These are phyloP conservation scores for Thalassophryne amazonica DNA, from an alignment of 2,797 vertebrate genomes.

Conservation along the genomic window DNA sequence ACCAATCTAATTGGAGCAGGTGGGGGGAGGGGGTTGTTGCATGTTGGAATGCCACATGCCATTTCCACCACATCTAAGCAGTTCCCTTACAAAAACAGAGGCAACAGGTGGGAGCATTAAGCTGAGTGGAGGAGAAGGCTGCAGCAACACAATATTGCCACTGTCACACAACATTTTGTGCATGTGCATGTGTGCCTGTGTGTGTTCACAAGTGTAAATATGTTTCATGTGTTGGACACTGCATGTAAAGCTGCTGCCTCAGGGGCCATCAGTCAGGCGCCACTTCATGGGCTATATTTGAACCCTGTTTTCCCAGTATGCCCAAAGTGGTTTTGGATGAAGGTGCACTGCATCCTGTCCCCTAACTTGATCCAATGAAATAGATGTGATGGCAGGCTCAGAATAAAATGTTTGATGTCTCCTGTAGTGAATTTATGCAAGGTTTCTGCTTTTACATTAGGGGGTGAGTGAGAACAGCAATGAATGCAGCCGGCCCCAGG, in stretches of 20 bases:
- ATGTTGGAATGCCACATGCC: conserved; percentile 37
- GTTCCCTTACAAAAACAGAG: conserved; percentile 56
- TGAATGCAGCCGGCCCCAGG: conserved; percentile 9
- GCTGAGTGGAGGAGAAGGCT: conserved; percentile 19
- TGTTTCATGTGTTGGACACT: conserved; percentile 50
- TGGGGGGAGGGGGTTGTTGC: conserved; percentile 11
- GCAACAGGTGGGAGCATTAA: conserved; percentile 63
- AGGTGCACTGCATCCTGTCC: conserved; percentile 67
- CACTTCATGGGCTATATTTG: conserved; percentile 61
- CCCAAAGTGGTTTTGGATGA: conserved; percentile 65
- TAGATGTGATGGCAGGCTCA: conserved; percentile 74
- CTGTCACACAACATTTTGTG: conserved; percentile 38
- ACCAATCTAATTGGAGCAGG: not conserved
- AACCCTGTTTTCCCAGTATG: conserved; percentile 19
- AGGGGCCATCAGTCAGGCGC: conserved; percentile 37
- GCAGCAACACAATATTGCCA: conserved; percentile 43
- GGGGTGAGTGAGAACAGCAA: conserved; percentile 30
- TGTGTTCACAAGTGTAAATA: conserved; percentile 36
- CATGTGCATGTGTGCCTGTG: conserved; percentile 23
- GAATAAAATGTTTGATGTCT: conserved; percentile 65
- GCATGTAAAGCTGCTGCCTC: conserved; percentile 33
- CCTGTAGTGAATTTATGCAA: conserved; percentile 32
- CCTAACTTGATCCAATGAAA: conserved; percentile 45
- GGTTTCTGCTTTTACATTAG: conserved; percentile 55
- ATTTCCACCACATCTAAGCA: conserved; percentile 45